phyloP scores from a whole-genome alignment of 2,888 invertebrate genomes.

The Melipona beecheii region DNA sequence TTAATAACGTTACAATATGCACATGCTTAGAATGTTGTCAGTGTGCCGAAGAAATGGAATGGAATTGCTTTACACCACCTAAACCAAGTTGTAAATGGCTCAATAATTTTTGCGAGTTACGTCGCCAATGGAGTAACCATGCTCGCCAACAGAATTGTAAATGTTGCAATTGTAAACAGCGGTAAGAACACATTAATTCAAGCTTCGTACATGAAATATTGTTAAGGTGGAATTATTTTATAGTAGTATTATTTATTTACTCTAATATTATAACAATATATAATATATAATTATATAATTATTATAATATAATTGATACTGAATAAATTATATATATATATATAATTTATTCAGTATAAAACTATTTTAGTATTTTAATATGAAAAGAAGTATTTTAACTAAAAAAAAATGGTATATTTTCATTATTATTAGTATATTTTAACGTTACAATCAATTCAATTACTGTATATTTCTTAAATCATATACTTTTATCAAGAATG shows the following conservation, averaged over 20 bases:
- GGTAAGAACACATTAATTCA: constrained; percentile 57
- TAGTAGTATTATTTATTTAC: neutral
- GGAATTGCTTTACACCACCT: constrained; percentile 78
- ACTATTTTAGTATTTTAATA: too few relatives aligned
- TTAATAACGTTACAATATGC: constrained; percentile 67
- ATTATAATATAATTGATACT: too few relatives aligned
- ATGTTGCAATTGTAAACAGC: constrained; percentile 75
- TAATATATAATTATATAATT: too few relatives aligned
- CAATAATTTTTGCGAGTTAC: constrained; percentile 76
- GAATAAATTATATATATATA: too few relatives aligned
- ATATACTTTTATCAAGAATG: too few relatives aligned
- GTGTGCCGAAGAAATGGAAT: constrained; percentile 78
- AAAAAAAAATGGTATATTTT: too few relatives aligned
- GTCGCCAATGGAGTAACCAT: constrained; percentile 80
- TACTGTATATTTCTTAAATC: too few relatives aligned
- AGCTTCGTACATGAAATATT: neutral
- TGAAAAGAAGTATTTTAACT: too few relatives aligned
- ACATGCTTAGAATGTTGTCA: constrained; percentile 75
- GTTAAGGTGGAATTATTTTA: neutral
- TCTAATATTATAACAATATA: too few relatives aligned
- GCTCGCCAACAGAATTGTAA: constrained; percentile 73
- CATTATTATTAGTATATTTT: too few relatives aligned
- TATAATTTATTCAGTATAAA: too few relatives aligned
- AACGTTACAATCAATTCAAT: too few relatives aligned
- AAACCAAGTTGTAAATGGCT: constrained; percentile 78